Evolutionary conservation across 2,797 vertebrate species (phyloP), one percentile per base, ranked within the genome.

Genomic region (Gallinago solitaria): DNA sequence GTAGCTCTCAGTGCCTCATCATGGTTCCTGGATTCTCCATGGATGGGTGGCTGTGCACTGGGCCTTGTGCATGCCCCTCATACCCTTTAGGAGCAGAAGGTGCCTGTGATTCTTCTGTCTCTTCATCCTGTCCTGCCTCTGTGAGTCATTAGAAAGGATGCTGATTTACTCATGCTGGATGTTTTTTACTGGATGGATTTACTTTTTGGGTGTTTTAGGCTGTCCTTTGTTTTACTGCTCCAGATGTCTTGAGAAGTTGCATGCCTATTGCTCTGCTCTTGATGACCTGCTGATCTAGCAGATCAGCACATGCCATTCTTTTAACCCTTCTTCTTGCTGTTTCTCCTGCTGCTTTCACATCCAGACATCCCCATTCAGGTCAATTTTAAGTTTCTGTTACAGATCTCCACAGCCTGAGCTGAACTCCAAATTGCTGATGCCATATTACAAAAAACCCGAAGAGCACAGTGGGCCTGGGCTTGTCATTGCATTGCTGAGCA

Each of bases 231-330:
- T 94, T 73, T 28, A 54, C 37, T 61, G 65, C 53, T 88, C 57
- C 57, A 27, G 37, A 65, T 43, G 70, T 79, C 91, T 79, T 63
- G 60, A 91, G 93, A 28, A 80, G 78, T 61, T 65, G n/a, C 69
- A 43, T 57, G 74, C 25, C 18, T 2, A 30, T 73, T 24, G 41
- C 75, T 76, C n/a, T 76, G 70, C 47, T 89, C 61, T 11, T 75
- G 37, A 3, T 18, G 89, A 82, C 67, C 77, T 81, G 87, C 91
- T 93, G 89, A 82, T 92, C 30, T 32, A 76, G 79, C 85, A 92
- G 76, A 88, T 83, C 85, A 75, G 83, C 48, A 78, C 80, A 90
- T 87, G 32, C 89, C 93, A 85, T 82, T 93, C 68, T 75, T 92
- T 92, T 83, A 85, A 92, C 78, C 70, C 89, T 87, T 83, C 86